A percentile compares a stretch with the other conserved stretches of the same genome.
phyloP scores from a whole-genome alignment of 92 coral and sea anemone genomes.

The Heteractis magnifica region DNA sequence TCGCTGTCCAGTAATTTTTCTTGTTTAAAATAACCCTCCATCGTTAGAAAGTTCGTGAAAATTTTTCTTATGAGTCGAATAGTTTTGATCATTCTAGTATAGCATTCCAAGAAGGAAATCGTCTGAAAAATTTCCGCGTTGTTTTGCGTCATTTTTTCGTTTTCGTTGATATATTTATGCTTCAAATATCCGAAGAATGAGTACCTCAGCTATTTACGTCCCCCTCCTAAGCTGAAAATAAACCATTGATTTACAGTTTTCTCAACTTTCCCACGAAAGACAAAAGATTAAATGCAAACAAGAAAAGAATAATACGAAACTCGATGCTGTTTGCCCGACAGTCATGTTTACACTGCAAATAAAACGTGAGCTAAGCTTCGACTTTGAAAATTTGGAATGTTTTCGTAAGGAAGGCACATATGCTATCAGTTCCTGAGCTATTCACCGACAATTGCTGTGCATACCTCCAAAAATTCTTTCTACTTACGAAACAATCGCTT shows the following conservation, averaged over 20 bases:
- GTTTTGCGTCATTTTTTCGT: not conserved
- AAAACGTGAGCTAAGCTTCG: constrained; percentile 33
- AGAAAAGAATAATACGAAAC: constrained; percentile 46
- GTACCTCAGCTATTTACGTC: not conserved
- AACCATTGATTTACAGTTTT: not conserved
- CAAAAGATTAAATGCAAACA: constrained; percentile 52
- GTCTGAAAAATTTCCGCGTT: too few species aligned
- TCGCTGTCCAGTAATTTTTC: too few species aligned
- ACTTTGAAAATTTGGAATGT: constrained; percentile 59
- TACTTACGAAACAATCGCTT: constrained; percentile 10
- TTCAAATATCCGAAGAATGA: constrained; percentile 18
- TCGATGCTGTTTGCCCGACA: constrained; percentile 37
- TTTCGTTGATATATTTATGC: not conserved
- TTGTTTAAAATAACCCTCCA: too few species aligned
- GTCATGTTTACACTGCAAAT: constrained; percentile 54
- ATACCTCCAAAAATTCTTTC: not conserved
- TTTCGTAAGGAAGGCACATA: constrained; percentile 50
- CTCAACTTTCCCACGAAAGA: constrained; percentile 64
- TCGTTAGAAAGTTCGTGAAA: too few species aligned
- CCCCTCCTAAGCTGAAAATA: not conserved
- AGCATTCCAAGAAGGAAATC: too few species aligned
- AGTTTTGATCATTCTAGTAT: too few species aligned
- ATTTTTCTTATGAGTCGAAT: too few species aligned
- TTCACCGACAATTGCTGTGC: constrained; percentile 16
- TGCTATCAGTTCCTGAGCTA: constrained; percentile 29